A percentile compares a stretch with the other conserved stretches of the same genome.
These are phyloP conservation scores for Synanthedon myopaeformis DNA, from an alignment of 2,888 invertebrate species.

Conservation along the genomic window DNA sequence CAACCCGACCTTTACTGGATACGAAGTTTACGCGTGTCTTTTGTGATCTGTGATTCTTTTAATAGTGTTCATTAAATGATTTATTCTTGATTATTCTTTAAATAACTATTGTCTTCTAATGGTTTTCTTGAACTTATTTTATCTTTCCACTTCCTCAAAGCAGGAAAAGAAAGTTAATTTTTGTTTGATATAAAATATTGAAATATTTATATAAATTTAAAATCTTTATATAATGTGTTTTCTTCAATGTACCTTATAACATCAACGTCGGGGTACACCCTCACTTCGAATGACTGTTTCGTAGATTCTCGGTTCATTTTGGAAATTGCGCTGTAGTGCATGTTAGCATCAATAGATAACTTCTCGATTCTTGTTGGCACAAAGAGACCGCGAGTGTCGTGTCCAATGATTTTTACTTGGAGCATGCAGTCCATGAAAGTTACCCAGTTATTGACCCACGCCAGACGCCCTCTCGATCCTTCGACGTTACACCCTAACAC, in stretches of 20 bases:
- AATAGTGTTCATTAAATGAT: background rate
- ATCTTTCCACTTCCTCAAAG: background rate
- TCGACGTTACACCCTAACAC: constrained; percentile 65
- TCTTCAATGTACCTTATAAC: constrained; percentile 47
- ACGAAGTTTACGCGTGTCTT: too few relatives aligned
- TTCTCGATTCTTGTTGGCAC: constrained; percentile 82
- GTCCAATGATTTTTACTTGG: constrained; percentile 81
- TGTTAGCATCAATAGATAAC: constrained; percentile 75
- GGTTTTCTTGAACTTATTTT: too few relatives aligned
- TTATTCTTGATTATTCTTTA: too few relatives aligned
- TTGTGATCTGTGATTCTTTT: too few relatives aligned
- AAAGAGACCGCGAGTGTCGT: constrained; percentile 76
- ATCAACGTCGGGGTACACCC: constrained; percentile 59
- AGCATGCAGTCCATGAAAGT: constrained; percentile 91
- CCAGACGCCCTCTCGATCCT: constrained; percentile 60
- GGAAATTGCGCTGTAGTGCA: constrained; percentile 66
- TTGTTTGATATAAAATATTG: too few relatives aligned
- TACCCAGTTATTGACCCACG: constrained; percentile 89
- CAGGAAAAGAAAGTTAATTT: too few relatives aligned
- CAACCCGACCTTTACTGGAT: too few relatives aligned
- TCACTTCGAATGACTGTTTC: constrained; percentile 53
- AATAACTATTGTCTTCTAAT: too few relatives aligned
- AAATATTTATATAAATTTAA: background rate
- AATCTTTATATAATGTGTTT: background rate
- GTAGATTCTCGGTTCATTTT: constrained; percentile 55